phyloP scores from a whole-genome alignment of 2,113 vertebrate species.

The Pantherophis guttatus region DNA sequence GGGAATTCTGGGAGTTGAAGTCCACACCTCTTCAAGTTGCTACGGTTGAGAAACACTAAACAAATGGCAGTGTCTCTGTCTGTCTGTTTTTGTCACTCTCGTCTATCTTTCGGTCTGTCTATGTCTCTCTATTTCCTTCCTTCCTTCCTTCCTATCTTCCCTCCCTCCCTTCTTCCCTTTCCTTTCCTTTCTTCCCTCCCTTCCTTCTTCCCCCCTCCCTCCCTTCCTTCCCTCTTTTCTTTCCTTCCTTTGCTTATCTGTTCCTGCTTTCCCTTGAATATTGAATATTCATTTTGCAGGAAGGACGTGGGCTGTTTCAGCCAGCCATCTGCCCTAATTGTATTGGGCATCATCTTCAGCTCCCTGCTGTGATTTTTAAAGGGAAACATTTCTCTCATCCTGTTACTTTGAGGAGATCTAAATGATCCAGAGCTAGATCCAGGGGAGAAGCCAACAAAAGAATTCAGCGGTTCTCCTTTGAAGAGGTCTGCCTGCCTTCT shows the following conservation, averaged over 20 bases:
- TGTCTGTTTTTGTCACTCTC: no score
- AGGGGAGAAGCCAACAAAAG: neutral
- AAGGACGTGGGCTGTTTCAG: neutral
- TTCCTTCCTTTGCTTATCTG: neutral
- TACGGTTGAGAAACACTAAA: no score
- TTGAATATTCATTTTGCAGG: neutral
- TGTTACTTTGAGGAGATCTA: neutral
- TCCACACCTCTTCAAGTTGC: no score
- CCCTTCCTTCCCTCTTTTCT: neutral
- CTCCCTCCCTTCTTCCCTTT: neutral
- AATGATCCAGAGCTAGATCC: conserved; percentile 24
- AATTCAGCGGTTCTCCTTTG: neutral
- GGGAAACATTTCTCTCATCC: neutral
- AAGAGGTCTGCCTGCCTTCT: neutral
- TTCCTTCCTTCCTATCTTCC: neutral
- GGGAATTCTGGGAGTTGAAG: no score
- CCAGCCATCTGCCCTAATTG: rapidly evolving
- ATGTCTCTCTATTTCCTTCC: no score
- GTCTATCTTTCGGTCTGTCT: no score
- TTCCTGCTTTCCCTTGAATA: neutral
- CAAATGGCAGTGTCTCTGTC: no score
- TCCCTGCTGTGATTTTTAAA: neutral
- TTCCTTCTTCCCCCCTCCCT: neutral
- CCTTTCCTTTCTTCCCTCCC: neutral
- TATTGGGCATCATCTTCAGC: neutral